phyloP scores from a whole-genome alignment of 1,140 invertebrate genomes.

The Matsumurasca onukii region DNA sequence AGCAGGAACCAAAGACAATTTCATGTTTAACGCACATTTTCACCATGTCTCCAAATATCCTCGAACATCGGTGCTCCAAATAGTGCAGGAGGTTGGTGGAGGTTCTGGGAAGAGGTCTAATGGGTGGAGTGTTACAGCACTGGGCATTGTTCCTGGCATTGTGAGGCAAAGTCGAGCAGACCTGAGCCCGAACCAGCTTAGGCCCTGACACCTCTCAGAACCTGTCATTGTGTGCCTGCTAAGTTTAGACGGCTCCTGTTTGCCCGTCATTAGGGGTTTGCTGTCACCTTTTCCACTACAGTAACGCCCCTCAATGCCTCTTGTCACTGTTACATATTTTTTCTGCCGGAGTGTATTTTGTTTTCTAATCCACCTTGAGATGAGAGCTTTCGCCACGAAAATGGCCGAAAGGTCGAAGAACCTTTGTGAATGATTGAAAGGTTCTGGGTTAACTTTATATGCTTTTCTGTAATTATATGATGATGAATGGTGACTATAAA shows the following conservation, averaged over 20 bases:
- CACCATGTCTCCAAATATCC: too few species aligned
- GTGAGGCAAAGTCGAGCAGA: not conserved
- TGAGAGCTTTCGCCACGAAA: too few species aligned
- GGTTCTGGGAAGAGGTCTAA: slow-evolving; percentile 4
- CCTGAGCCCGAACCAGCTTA: not conserved
- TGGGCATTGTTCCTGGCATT: not conserved
- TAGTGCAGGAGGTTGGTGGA: not conserved
- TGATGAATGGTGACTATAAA: too few species aligned
- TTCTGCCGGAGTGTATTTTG: not conserved
- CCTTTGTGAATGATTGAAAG: too few species aligned
- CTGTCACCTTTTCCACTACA: slow-evolving; percentile 9
- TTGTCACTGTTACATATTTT: not conserved
- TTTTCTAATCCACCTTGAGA: too few species aligned
- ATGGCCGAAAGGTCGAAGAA: too few species aligned
- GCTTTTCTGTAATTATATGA: too few species aligned
- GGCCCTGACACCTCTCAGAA: slow-evolving; percentile 15
- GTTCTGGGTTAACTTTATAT: too few species aligned
- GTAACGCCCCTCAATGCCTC: not conserved
- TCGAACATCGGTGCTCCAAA: too few species aligned
- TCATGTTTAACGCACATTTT: too few species aligned
- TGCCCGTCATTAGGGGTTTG: not conserved
- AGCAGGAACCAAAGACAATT: too few species aligned
- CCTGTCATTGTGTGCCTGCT: not conserved
- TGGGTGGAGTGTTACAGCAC: slow-evolving; percentile 7
- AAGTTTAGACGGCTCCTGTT: slow-evolving; percentile 3